phyloP scores from a whole-genome alignment of 2,797 vertebrate genomes.

The Phyllotis vaccarum region DNA sequence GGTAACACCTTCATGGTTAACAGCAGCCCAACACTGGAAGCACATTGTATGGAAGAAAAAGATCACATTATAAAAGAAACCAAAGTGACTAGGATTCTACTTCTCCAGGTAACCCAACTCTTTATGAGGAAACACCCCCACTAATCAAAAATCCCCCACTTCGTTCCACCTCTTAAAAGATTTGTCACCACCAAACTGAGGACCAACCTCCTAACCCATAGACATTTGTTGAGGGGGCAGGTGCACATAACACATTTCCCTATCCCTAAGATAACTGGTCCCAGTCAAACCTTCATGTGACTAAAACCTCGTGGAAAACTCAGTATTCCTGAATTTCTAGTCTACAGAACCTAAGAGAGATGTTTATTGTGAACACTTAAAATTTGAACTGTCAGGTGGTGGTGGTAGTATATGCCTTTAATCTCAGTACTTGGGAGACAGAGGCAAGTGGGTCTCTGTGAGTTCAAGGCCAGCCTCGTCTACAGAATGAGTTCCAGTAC shows the following conservation, averaged over 20 bases:
- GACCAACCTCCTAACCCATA: not conserved
- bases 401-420: no score
- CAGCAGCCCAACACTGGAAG: not conserved
- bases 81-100: no score
- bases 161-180: not conserved
- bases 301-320: not conserved
- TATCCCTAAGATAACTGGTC: no score
- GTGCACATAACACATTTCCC: no score
- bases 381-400: no score
- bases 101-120: not conserved
- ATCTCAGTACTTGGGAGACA: no score
- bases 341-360: not conserved
- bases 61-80: not conserved
- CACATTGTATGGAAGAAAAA: not conserved
- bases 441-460: no score
- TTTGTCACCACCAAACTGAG: not conserved
- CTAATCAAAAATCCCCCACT: not conserved
- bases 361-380: not conserved
- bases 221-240: no score
- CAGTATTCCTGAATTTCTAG: not conserved
- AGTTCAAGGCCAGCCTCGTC: no score
- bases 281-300: not conserved
- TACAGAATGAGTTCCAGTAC: no score
- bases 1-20: not conserved
- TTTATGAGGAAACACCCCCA: not conserved